Base-by-base conservation (phyloP, 2,113 vertebrate genomes). In the Gadus chalcogrammus region DNA sequence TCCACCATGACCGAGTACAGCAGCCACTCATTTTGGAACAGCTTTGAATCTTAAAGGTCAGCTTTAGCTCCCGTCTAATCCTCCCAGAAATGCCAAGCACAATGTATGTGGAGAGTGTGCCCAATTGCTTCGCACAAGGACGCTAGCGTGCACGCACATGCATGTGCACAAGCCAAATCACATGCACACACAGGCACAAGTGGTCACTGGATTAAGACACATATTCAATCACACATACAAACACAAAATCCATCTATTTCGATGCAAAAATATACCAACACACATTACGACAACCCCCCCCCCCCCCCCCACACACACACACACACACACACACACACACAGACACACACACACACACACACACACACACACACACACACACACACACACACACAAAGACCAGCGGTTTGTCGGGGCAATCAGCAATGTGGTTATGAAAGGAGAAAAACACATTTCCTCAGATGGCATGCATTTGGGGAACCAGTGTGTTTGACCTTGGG, bases 21-120 rank as follows among this genome's bases (percentile, higher is more conserved):
- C 74, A 12, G 64, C 65, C 71, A 69, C 73, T 77, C 76, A 72
- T 72, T 69, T 70, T 69, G 65, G 18, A 48, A 67, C 68, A 60
- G 61, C 72, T 72, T n/a, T 71, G 72, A 78, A 75, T 81, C 81
- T 79, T 74, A 85, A 84, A 85, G 83, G 83, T 81, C 80, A 75
- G 42, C 56, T n/a, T 79, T 78, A 78, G 67, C 64, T 70, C 15
- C 69, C 69, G 22, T 77, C 70, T 76, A 76, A 82, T 77, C 76
- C 71, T 64, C 3, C 0, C 3, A 72, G 71, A 78, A 80, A 80
- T 48, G 42, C 42, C 42, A 9, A 9, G 42, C 42, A 9, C 42
- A 9, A 48, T 9, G 42, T 9, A 9, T 48, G 42, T 9, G 42
- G 42, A 0, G 42, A 9, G 42, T 12, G 42, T 48, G 42, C 8